phyloP scores from a whole-genome alignment of 2,797 vertebrate species.

The Potorous gilbertii region DNA sequence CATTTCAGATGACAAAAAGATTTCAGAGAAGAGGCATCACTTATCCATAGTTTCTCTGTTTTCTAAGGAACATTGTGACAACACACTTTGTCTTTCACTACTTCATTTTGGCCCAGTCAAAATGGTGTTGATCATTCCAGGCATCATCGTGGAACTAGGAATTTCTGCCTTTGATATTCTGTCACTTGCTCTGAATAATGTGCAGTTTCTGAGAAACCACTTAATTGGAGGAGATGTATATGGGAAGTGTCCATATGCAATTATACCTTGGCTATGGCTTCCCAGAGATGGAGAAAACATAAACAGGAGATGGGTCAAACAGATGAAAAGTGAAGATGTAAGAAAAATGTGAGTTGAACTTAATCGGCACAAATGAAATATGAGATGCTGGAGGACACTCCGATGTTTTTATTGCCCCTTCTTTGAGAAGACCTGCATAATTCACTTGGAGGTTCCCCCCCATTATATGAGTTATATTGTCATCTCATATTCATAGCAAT shows the following conservation, averaged over 20 bases:
- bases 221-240: not conserved
- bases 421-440: slow-evolving; percentile 11
- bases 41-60: not conserved
- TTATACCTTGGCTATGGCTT: not conserved
- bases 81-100: not conserved
- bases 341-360: slow-evolving; percentile 39
- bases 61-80: not conserved
- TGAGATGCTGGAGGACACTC: not conserved
- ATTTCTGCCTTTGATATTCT: not conserved
- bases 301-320: not conserved
- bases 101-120: not conserved
- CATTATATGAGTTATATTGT: not conserved
- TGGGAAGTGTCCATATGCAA: not conserved
- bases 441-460: not conserved
- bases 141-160: not conserved
- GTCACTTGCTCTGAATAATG: not conserved
- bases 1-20: not conserved
- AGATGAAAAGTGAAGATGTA: slow-evolving; percentile 9
- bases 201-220: slow-evolving; percentile 28
- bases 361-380: slow-evolving; percentile 35
- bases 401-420: slow-evolving; percentile 43
- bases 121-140: not conserved
- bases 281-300: slow-evolving; percentile 8
- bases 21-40: not conserved
- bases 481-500: slow-evolving; percentile 8